Evolutionary conservation across 2,113 vertebrate species (phyloP).

Genomic region (Deroptyus accipitrinus): DNA sequence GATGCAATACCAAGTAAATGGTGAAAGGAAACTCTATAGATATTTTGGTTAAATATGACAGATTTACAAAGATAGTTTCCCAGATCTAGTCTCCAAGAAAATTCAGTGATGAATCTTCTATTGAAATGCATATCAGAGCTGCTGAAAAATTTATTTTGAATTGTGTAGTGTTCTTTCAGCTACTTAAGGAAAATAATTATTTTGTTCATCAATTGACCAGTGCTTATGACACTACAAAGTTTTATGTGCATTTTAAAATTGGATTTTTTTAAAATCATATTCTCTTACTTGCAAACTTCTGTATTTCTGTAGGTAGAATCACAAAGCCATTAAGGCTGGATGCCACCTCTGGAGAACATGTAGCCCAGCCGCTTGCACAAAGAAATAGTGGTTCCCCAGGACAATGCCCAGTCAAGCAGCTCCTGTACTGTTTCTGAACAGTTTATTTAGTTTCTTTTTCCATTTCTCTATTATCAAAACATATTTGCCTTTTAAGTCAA

Average conservation of each 20-base stretch:
- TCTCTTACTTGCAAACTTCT: neutral
- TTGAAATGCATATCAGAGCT: neutral
- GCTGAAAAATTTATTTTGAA: neutral
- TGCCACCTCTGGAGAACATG: neutral
- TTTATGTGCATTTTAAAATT: neutral
- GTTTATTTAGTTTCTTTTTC: neutral
- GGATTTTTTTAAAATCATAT: neutral
- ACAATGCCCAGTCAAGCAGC: neutral
- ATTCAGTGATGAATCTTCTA: neutral
- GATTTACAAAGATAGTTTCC: neutral
- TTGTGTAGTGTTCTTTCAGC: neutral
- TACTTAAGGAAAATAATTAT: neutral
- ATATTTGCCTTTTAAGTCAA: neutral
- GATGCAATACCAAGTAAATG: neutral
- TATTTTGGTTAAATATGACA: constrained; percentile 15
- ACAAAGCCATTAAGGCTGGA: neutral
- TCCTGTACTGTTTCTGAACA: neutral
- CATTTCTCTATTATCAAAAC: neutral
- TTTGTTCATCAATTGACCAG: neutral
- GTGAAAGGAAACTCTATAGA: neutral
- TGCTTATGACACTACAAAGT: neutral
- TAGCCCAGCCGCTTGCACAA: neutral
- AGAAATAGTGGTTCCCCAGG: neutral
- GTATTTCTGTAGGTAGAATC: neutral
- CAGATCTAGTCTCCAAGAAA: neutral